Base-by-base conservation (phyloP, 2,113 vertebrate genomes). In the Nothoprocta perdicaria region DNA sequence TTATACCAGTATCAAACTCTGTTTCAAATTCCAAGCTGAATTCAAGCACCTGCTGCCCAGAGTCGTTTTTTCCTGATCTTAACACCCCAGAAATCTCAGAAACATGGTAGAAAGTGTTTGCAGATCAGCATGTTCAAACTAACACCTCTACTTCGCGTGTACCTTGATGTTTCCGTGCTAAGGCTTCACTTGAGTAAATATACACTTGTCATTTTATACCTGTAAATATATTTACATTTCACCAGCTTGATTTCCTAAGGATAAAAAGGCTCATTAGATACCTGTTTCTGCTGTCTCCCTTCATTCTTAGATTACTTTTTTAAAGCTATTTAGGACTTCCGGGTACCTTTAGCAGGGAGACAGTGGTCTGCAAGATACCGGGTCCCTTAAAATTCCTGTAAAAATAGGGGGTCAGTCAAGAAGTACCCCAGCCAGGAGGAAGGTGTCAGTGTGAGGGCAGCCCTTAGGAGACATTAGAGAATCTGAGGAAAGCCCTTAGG, bases 201-300 rank as follows among this genome's bases (percentile, higher is more conserved):
- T 22, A 48, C 26, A 33, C 75, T 29, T 68, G 40, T 76, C 74
- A 67, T 62, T 21, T 46, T 50, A 53, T 72, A 58, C 48, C 61
- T 90, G 15, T 40, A 41, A 62, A 27, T 92, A 65, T 93, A 89
- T 92, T 95, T 94, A 53, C 74, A 62, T 86, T 48, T 93, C 21
- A 18, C 62, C 80, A 24, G 12, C 52, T 38, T 23, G 80, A 33
- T 77, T 92, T 92, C 61, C n/a, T 52, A 73, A 80, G 72, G 52
- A 40, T 41, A 67, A 60, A 60, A 33, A 57, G 12, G 1, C 40
- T 62, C 81, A 24, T 45, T 90, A 81, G 58, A 26, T 84, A 86
- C 40, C 53, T 86, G 35, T 19, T 58, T 84, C 38, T 72, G 40
- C 71, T 90, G 31, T 72, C 52, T 90, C 80, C 24, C 33, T 83